Percentiles rank a stretch among this genome's conserved stretches.
phyloP scores from a whole-genome alignment of 2,113 vertebrate species.

The Dipodomys merriami region DNA sequence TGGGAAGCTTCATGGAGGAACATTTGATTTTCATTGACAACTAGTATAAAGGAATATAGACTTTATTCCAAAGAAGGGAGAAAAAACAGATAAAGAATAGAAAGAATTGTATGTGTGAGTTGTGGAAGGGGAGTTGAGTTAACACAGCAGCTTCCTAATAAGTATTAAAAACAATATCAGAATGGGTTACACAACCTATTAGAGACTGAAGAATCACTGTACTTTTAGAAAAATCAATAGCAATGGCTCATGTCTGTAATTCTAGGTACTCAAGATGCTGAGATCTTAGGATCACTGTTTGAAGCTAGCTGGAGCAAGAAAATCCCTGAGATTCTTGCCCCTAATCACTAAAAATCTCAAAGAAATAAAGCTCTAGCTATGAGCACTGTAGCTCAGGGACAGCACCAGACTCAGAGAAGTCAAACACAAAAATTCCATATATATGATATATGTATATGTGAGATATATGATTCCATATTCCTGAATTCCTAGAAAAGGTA shows the following conservation, averaged over 20 bases:
- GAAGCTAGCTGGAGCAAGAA: too few relatives aligned
- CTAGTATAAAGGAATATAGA: not conserved
- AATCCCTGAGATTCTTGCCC: too few relatives aligned
- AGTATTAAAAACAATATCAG: not conserved
- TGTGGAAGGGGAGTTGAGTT: not conserved
- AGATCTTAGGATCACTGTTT: too few relatives aligned
- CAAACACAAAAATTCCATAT: not conserved
- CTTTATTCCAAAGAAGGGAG: not conserved
- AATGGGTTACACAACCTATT: not conserved
- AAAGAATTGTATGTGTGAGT: not conserved
- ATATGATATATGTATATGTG: too few relatives aligned
- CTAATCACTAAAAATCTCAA: too few relatives aligned
- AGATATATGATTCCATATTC: not conserved
- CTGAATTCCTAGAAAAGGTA: not conserved
- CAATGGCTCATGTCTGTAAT: too few relatives aligned
- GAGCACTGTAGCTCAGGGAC: too few relatives aligned
- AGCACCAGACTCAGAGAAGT: not conserved
- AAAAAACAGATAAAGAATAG: not conserved
- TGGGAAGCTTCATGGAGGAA: not conserved
- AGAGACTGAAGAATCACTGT: not conserved
- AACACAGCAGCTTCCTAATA: not conserved
- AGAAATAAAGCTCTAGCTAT: too few relatives aligned
- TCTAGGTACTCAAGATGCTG: too few relatives aligned
- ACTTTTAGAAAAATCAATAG: too few relatives aligned
- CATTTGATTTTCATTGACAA: not conserved